Percentiles rank a stretch among this genome's conserved stretches.
Evolutionary conservation across 2,797 vertebrate genomes (phyloP).

Genomic region (Malacoctenus gilli): DNA sequence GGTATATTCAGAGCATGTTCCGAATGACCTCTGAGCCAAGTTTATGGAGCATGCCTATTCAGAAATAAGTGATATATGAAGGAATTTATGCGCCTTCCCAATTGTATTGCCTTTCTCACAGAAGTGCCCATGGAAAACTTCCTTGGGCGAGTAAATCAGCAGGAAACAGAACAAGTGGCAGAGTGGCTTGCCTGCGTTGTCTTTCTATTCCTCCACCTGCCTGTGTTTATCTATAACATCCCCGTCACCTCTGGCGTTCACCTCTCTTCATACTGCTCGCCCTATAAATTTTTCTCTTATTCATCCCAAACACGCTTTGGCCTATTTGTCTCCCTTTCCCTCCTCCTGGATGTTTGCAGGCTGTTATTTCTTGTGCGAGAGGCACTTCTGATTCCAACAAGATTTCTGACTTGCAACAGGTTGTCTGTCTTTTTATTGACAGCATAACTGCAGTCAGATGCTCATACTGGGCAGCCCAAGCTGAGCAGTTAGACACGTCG

Average conservation of each 20-base stretch:
- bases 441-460: constrained; percentile 23
- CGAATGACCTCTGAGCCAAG: no score
- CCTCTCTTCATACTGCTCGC: constrained; percentile 16
- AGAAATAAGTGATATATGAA: not conserved
- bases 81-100: constrained; percentile 8
- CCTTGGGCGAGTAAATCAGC: constrained; percentile 17
- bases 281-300: constrained; percentile 12
- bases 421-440: constrained; percentile 32
- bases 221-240: constrained; percentile 27
- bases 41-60: no score
- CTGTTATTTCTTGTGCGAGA: constrained; percentile 10
- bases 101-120: constrained; percentile 3
- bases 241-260: constrained; percentile 20
- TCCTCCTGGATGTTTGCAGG: constrained; percentile 17
- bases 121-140: constrained; percentile 5
- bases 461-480: constrained; percentile 11
- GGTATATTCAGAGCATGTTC: no score
- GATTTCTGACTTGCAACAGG: constrained; percentile 45
- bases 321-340: constrained; percentile 11
- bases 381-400: constrained; percentile 23
- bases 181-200: constrained; percentile 10
- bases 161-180: constrained; percentile 8
- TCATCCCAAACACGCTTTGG: constrained; percentile 21
- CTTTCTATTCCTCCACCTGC: constrained; percentile 11
- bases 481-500: constrained; percentile 3